Conservation (phyloP, 2,113 vertebrate genomes). For the Nannospalax galili region DNA sequence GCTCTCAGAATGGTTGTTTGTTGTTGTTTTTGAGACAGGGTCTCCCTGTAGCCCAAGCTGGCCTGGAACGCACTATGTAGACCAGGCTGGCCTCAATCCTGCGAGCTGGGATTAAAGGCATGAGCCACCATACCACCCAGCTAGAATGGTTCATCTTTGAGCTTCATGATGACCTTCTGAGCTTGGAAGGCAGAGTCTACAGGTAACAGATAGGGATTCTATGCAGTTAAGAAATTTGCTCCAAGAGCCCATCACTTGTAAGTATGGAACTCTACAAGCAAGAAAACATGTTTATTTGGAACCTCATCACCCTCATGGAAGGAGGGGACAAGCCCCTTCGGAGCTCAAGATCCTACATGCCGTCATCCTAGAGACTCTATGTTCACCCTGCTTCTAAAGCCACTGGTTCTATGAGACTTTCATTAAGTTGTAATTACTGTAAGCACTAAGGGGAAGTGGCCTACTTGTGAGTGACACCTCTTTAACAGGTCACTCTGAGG, state of each 20-base stretch:
- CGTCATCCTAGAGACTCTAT: background rate
- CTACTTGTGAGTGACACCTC: constrained; percentile 69
- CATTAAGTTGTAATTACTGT: constrained; percentile 69
- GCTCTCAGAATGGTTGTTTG: background rate
- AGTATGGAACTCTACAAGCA: background rate
- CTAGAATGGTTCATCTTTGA: background rate
- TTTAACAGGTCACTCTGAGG: constrained; percentile 66
- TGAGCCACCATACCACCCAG: no score
- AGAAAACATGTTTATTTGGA: background rate
- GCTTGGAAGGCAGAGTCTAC: background rate
- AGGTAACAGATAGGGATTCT: background rate
- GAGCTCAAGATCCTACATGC: background rate
- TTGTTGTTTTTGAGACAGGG: no score
- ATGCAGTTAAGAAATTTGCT: background rate
- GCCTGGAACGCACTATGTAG: no score
- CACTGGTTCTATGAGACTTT: background rate
- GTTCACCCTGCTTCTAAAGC: background rate
- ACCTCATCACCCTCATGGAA: background rate
- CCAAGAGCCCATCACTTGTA: background rate
- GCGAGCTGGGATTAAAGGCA: no score
- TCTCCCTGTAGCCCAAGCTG: no score
- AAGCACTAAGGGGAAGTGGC: constrained; percentile 70
- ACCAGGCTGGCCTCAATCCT: no score
- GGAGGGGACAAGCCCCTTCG: background rate
- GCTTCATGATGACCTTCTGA: background rate